Conservation (phyloP, 2,888 invertebrate genomes). For the Choristoneura rosaceana region DNA sequence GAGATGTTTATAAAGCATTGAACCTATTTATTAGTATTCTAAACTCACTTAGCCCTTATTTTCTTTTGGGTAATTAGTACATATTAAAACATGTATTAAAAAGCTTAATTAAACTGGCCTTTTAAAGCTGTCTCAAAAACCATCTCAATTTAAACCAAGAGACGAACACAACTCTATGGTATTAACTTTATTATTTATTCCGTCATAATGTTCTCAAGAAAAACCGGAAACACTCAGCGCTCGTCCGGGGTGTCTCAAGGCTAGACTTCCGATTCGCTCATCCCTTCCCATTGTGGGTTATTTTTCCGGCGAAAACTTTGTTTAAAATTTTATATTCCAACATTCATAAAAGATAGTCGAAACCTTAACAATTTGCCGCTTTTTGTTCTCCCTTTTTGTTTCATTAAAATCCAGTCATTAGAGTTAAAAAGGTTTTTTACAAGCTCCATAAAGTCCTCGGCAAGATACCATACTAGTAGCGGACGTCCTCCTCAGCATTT, state of each 20-base stretch:
- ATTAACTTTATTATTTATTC: constrained; percentile 22
- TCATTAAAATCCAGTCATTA: constrained; percentile 25
- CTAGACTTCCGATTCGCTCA: constrained; percentile 15
- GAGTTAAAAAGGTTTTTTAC: constrained; percentile 31
- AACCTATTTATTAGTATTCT: too few species aligned
- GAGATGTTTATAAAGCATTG: too few species aligned
- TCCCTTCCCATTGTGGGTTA: background rate
- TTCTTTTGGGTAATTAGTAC: too few species aligned
- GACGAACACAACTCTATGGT: background rate
- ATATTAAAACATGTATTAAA: too few species aligned
- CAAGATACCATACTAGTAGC: constrained; percentile 24
- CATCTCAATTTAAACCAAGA: background rate
- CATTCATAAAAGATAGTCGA: background rate
- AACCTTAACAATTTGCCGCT: constrained; percentile 10
- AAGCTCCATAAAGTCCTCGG: constrained; percentile 27
- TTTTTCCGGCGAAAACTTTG: constrained; percentile 10
- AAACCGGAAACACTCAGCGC: constrained; percentile 28
- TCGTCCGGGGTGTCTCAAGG: constrained; percentile 7
- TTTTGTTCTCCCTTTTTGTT: constrained; percentile 5
- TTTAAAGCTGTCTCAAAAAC: too few species aligned
- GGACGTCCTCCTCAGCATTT: constrained; percentile 27
- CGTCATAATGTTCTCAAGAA: constrained; percentile 23
- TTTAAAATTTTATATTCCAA: background rate
- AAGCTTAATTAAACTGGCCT: too few species aligned
- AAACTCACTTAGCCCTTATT: too few species aligned